Base-by-base conservation (phyloP, 2,113 vertebrate species). In the Rhegmatorhina hoffmannsi region DNA sequence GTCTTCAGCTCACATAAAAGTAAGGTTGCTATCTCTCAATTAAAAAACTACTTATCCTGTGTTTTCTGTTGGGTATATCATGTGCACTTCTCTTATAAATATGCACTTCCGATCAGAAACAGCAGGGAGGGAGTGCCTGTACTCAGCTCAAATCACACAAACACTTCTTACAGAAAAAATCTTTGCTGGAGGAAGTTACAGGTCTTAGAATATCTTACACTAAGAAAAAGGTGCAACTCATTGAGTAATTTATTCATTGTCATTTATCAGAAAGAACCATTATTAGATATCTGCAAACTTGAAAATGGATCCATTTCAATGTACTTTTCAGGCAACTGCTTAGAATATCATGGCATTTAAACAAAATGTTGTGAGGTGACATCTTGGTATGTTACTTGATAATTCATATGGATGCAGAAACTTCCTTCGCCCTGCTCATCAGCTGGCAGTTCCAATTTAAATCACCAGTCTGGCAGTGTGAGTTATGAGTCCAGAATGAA, bases 331-430 rank as follows among this genome's bases (percentile, higher is more conserved):
- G 46, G n/a, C 29, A 80, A 46, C 29, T 66, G 53, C 56, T 94
- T 73, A 73, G 70, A 90, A 73, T 77, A 93, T 11, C 76, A 16
- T 26, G 73, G 33, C 64, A 93, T 95, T 92, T 92, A 59, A 80
- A 59, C 55, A 68, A 90, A 88, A 86, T 31, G 43, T 38, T 83
- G 73, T 0, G 0, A 80, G 34, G 33, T 69, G 66, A 74, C 56
- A 81, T 59, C 75, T 91, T 6, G 0, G 16, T 63, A 47, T 55
- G 43, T 50, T 93, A 85, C 47, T 84, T 89, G 87, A 52, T 84
- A 84, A 86, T 75, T 86, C 59, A 74, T 21, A 43, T 7, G 47
- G 64, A 60, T 66, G 53, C 25, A 87, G 33, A 53, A 92, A 86
- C 23, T 74, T 86, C 13, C 72, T 46, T 91, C 29, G 20, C 69